A percentile compares a stretch with the other conserved stretches of the same genome.
These are phyloP conservation scores for Phyllostomus hastatus DNA, from an alignment of 2,113 vertebrate genomes.

Conservation along the genomic window DNA sequence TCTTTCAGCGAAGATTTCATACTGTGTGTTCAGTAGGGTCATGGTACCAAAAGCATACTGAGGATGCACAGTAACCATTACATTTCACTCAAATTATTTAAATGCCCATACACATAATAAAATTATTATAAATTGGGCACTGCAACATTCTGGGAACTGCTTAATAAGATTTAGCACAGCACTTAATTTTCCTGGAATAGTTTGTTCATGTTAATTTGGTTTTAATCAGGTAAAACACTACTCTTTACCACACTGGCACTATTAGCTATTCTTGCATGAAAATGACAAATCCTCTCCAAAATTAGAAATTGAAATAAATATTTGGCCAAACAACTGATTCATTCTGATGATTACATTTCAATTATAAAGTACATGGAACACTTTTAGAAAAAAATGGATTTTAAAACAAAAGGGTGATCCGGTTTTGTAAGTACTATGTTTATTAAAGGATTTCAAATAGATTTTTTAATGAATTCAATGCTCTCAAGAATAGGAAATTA, in stretches of 20 bases:
- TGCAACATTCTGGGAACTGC: neutral
- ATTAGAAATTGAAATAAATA: slow-evolving; percentile 24
- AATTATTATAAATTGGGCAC: neutral
- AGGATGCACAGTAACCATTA: neutral
- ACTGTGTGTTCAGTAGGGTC: neutral
- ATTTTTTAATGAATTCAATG: neutral
- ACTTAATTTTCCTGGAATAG: neutral
- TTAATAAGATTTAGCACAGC: neutral
- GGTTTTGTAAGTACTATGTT: neutral
- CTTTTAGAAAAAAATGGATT: neutral
- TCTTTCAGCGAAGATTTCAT: neutral
- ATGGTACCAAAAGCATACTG: neutral
- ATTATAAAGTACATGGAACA: neutral
- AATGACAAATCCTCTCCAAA: neutral
- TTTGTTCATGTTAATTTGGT: slow-evolving; percentile 8
- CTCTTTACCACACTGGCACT: neutral
- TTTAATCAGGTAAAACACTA: slow-evolving; percentile 39
- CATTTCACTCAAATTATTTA: neutral
- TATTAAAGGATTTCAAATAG: slow-evolving; percentile 5
- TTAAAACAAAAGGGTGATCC: neutral
- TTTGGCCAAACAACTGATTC: neutral
- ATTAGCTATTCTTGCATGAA: slow-evolving; percentile 1
- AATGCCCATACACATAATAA: neutral
- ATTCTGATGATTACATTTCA: slow-evolving; percentile 5
- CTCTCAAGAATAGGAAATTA: slow-evolving; percentile 1